Base-by-base conservation (phyloP, 2,113 vertebrate species). In the Hymenochirus boettgeri region DNA sequence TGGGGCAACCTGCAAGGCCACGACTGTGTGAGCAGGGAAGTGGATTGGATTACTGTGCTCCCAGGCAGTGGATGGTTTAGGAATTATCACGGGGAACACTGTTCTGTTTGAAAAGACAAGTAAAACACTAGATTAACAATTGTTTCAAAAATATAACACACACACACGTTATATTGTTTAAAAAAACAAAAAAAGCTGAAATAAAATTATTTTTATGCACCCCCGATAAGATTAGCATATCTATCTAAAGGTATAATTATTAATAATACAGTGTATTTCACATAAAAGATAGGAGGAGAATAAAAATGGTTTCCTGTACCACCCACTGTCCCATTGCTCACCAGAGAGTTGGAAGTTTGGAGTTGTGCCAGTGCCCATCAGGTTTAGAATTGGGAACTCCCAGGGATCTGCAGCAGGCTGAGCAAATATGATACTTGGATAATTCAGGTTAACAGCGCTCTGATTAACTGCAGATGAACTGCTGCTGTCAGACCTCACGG, bases 391-490 rank as follows among this genome's bases (percentile, higher is more conserved):
- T 86, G 47, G 82, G 85, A 45, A 91, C 75, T 71, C 88, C 85
- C 79, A 91, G 81, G 47, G 88, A 86, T 74, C 92, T 90, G 87
- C 91, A 62, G 93, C 90, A 67, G 94, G 96, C 82, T 97, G 95
- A 75, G 94, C 95, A 65, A 97, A 99, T 81, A 99, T 99, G 84
- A 99, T 99, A 86, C 95, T 98, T 76, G 95, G 96, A 85, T 98
- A 95, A 22, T 97, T 99, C 74, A 99, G 85, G 84, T 89, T 92
- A 82, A 97, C 83, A 73, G 82, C 85, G 82, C 77, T 82, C 69
- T 85, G 80, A 79, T 74, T 87, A 69, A 81, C 82, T 55, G 81
- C 76, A n/a, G 81, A 65, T 37, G 51, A 39, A 6, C 65, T 75
- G 75, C 79, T 76, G 74, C 85, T 80, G 73, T 84, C 79, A 18